Conservation (phyloP, 2,113 vertebrate species). For the Stigmatopora argus region DNA sequence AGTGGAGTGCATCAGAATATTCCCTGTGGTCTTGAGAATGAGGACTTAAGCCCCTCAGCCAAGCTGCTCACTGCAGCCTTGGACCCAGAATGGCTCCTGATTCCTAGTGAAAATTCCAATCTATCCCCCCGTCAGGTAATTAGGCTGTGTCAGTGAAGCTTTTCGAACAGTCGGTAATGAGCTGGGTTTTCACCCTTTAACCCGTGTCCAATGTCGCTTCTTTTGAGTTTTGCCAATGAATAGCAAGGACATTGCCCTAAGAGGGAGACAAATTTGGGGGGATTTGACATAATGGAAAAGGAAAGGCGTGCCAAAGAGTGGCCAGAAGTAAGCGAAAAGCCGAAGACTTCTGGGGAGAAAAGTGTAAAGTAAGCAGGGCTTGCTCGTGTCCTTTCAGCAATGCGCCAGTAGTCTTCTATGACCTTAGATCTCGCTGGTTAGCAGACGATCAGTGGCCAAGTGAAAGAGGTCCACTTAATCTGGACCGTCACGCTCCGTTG, state of each 20-base stretch:
- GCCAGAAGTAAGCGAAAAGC: background rate
- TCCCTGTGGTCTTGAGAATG: constrained; percentile 36
- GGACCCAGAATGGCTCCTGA: constrained; percentile 39
- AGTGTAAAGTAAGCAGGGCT: constrained; percentile 27
- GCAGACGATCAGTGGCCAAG: constrained; percentile 43
- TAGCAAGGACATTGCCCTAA: constrained; percentile 23
- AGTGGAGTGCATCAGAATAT: constrained; percentile 39
- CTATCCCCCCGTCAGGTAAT: constrained; percentile 65
- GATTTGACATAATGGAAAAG: constrained; percentile 26
- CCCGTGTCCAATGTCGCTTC: constrained; percentile 36
- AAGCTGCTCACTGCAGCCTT: constrained; percentile 50
- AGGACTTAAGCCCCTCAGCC: constrained; percentile 51
- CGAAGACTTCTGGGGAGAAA: constrained; percentile 22
- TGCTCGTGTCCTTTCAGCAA: constrained; percentile 20
- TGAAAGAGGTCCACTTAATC: constrained; percentile 53
- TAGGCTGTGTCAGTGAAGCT: constrained; percentile 56
- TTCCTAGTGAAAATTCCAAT: constrained; percentile 42
- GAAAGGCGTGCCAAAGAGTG: constrained; percentile 7
- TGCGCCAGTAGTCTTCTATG: constrained; percentile 27
- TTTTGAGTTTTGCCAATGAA: constrained; percentile 27
- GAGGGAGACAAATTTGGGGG: constrained; percentile 4
- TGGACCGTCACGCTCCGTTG: constrained; percentile 35
- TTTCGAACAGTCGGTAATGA: constrained; percentile 59
- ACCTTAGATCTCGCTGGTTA: constrained; percentile 51
- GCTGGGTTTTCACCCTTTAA: constrained; percentile 55